Conservation (phyloP, 2,888 invertebrate species). For the Tachina lurida region DNA sequence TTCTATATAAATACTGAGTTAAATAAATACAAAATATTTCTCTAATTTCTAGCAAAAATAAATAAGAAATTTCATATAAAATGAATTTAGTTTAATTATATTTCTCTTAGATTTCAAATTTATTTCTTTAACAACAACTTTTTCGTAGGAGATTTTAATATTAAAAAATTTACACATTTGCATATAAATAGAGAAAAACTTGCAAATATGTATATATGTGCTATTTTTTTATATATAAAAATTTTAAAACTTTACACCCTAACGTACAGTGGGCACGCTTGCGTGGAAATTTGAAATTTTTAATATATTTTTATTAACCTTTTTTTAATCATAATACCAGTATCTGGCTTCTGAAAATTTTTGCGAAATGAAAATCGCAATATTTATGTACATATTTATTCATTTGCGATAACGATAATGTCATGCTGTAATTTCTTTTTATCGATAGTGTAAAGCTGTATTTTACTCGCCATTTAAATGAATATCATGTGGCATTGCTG, state of each 20-base stretch:
- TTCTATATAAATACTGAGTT: background rate
- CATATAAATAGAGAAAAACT: background rate
- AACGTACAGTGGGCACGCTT: background rate
- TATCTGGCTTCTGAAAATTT: no score
- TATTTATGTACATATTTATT: no score
- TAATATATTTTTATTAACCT: no score
- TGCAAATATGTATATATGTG: no score
- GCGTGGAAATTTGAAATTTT: no score
- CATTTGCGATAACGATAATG: no score
- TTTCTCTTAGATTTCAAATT: background rate
- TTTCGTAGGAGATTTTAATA: background rate
- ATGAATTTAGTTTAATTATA: constrained; percentile 7
- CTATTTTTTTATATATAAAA: background rate
- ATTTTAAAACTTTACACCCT: background rate
- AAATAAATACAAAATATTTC: constrained; percentile 1
- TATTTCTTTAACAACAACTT: background rate
- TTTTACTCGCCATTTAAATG: no score
- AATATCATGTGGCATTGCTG: no score
- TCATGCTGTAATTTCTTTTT: no score
- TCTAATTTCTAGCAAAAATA: background rate
- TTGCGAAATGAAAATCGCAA: no score
- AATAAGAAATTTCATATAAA: constrained; percentile 5
- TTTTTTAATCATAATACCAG: no score
- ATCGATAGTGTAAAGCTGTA: no score
- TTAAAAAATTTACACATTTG: background rate